These are phyloP conservation scores for Paramormyrops kingsleyae DNA, from an alignment of 2,113 vertebrate genomes.

Conservation along the genomic window DNA sequence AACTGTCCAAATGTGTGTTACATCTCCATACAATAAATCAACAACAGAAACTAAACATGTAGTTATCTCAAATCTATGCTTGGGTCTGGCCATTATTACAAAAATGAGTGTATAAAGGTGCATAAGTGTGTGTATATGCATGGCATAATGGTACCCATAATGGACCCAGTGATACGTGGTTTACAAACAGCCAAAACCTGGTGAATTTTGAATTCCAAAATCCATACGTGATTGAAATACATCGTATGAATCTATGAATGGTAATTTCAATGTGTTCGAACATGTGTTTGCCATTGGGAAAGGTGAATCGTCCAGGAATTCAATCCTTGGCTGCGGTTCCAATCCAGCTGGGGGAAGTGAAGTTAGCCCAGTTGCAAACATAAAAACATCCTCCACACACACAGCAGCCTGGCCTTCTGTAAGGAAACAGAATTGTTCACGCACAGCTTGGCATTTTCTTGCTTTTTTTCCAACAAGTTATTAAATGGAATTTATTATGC, in stretches of 20 bases:
- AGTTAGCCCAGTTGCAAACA: slow-evolving; percentile 33
- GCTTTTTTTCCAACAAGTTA: background rate
- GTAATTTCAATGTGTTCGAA: slow-evolving; percentile 24
- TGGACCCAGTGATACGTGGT: background rate
- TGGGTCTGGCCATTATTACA: background rate
- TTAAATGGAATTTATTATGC: background rate
- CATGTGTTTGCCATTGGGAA: slow-evolving; percentile 36
- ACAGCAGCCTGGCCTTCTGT: background rate
- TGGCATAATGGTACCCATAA: background rate
- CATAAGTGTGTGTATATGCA: background rate
- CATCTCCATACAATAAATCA: background rate
- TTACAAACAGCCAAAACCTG: slow-evolving; percentile 26
- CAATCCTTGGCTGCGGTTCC: slow-evolving; percentile 21
- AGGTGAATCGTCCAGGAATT: slow-evolving; percentile 24
- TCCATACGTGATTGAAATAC: slow-evolving; percentile 30
- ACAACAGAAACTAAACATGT: background rate
- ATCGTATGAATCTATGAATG: slow-evolving; percentile 18
- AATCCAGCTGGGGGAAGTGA: slow-evolving; percentile 28
- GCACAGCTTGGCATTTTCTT: background rate
- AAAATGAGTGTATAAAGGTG: background rate
- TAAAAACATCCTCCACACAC: slow-evolving; percentile 27
- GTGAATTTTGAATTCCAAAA: slow-evolving; percentile 30
- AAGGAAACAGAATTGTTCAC: background rate
- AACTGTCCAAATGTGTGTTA: background rate
- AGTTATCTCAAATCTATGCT: background rate